Evolutionary conservation across 2,797 vertebrate genomes (phyloP), one percentile per base, ranked within the genome.

Genomic region (Xiphophorus birchmanni): DNA sequence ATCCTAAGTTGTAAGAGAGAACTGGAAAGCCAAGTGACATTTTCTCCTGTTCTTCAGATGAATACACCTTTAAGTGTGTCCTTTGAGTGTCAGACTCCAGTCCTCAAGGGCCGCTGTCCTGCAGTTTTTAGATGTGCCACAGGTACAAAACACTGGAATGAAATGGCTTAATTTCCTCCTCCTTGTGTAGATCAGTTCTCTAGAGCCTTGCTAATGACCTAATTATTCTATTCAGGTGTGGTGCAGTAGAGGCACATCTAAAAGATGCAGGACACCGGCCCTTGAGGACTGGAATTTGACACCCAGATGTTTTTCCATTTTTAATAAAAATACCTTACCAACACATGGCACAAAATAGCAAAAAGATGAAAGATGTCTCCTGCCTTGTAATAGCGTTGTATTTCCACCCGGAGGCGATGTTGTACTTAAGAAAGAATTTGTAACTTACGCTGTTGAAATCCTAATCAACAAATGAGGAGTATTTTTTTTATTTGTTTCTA

Each of bases 331-430:
- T 17, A 42, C 52, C 35, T 60, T 26, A 44, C 71, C 91, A 87
- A 26, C 76, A 93, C 92, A 80, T 88, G 90, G 87, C 0, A 83
- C 47, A 74, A 90, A 29, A 84, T 8, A 60, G 5, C 47, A 23
- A 81, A 26, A 74, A 65, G 5, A 3, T 75, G 26, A 73, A 32
- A 1, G 2, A 26, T 60, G 2, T 0, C n/a, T n/a, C 10, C 10
- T 54, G 18, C 58, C 50, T 12, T 90, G 91, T 84, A 88, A 78
- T 54, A 45, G 17, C 9, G 9, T 7, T 10, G 6, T 21, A 0
- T 0, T 0, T 65, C 87, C 94, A 90, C 78, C n/a, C 54, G 92
- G 88, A 81, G 91, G 88, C 87, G 5, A 82, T 92, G 76, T 92
- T 91, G 89, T 63, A 80, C 86, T 84, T 60, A 29, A 47, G 42